Evolutionary conservation across 1,140 invertebrate species (phyloP).

Genomic region (Drosophila sturtevanti): DNA sequence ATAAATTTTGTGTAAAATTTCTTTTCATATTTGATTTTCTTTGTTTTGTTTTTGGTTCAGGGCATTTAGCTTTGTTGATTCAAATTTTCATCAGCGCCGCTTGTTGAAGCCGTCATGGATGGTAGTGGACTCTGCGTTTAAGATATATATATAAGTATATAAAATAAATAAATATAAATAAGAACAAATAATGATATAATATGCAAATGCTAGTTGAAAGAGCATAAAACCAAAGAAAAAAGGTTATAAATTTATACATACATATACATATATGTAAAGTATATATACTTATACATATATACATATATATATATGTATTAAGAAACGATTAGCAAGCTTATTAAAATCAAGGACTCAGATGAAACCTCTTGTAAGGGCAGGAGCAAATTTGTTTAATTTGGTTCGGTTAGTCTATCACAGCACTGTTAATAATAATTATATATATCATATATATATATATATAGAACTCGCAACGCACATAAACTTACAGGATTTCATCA

Average conservation of each 20-base stretch:
- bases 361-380: constrained; percentile 22
- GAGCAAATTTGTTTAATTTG: constrained; percentile 29
- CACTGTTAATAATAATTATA: constrained; percentile 64
- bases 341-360: not conserved
- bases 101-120: constrained; percentile 82
- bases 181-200: constrained; percentile 54
- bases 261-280: not conserved
- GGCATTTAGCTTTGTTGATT: constrained; percentile 82
- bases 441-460: constrained; percentile 25
- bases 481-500: constrained; percentile 60
- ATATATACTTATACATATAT: not conserved
- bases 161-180: constrained; percentile 59
- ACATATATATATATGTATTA: no score
- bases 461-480: constrained; percentile 63
- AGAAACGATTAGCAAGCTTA: constrained; percentile 18
- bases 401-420: constrained; percentile 77
- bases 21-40: constrained; percentile 45
- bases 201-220: constrained; percentile 36
- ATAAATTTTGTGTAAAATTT: constrained; percentile 13
- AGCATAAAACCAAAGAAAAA: constrained; percentile 38
- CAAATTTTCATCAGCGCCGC: constrained; percentile 83
- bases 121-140: constrained; percentile 82
- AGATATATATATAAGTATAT: constrained; percentile 76
- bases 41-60: constrained; percentile 47
- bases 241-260: not conserved